phyloP scores from a whole-genome alignment of 2,113 vertebrate species.

The Eolophus roseicapilla region DNA sequence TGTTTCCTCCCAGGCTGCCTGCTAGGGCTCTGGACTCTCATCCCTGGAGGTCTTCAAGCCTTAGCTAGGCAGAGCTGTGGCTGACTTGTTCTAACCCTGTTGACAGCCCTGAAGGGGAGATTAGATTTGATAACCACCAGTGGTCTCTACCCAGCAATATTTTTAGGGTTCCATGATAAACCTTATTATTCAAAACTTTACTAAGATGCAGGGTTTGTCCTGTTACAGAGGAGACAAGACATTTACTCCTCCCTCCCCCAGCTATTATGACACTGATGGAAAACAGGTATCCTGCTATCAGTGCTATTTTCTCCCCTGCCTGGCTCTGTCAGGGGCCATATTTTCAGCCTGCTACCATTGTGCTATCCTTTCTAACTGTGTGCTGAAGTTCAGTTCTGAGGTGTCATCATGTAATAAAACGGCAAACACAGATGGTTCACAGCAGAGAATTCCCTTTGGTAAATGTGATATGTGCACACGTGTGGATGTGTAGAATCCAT shows the following conservation, averaged over 20 bases:
- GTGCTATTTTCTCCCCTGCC: not conserved
- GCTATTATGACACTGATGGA: not conserved
- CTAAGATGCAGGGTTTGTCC: not conserved
- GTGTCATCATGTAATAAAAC: not conserved
- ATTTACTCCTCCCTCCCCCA: accelerated
- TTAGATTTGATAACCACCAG: not conserved
- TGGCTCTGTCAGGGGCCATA: not conserved
- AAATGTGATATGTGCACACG: accelerated
- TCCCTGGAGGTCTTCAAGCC: not conserved
- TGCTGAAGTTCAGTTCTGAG: not conserved
- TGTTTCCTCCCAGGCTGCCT: not conserved
- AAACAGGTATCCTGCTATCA: not conserved
- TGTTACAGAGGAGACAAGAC: not conserved
- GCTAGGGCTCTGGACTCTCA: not conserved
- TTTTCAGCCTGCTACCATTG: not conserved
- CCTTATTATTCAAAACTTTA: not conserved
- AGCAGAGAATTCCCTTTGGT: not conserved
- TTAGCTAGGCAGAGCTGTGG: not conserved
- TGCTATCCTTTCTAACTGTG: not conserved
- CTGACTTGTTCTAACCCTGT: not conserved
- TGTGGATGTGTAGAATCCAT: accelerated
- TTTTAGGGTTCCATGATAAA: not conserved
- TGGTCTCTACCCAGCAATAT: accelerated
- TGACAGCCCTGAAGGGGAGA: not conserved
- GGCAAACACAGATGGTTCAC: not conserved